phyloP scores from a whole-genome alignment of 2,888 invertebrate species.

The Cephus runcator region DNA sequence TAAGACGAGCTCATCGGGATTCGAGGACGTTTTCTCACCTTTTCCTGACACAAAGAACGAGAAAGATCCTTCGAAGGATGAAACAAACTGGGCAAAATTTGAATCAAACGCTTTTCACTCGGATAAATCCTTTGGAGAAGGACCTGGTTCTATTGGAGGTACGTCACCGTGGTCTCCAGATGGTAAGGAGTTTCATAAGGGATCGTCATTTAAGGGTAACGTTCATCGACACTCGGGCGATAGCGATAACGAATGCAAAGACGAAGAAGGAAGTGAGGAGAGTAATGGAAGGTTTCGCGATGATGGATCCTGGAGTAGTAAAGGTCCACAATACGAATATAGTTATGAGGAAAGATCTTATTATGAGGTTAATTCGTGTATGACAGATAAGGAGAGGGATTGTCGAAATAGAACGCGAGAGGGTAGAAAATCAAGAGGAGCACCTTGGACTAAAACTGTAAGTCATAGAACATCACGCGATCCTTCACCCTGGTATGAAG shows the following conservation, averaged over 20 bases:
- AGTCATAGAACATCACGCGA: slow-evolving; percentile 76
- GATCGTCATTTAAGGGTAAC: slow-evolving; percentile 46
- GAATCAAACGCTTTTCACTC: slow-evolving; percentile 54
- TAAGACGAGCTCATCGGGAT: slow-evolving; percentile 36
- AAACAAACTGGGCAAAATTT: slow-evolving; percentile 62
- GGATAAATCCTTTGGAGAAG: slow-evolving; percentile 55
- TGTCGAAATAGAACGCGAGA: slow-evolving; percentile 46
- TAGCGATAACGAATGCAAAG: slow-evolving; percentile 63
- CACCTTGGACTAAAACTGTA: slow-evolving; percentile 56
- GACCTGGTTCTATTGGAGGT: slow-evolving; percentile 57
- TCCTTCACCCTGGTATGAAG: slow-evolving; percentile 85
- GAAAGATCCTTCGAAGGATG: slow-evolving; percentile 46
- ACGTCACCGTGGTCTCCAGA: slow-evolving; percentile 85
- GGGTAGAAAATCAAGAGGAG: slow-evolving; percentile 51
- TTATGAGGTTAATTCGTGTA: slow-evolving; percentile 45
- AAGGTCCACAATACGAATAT: slow-evolving; percentile 50
- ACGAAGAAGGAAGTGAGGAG: slow-evolving; percentile 65
- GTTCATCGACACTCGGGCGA: slow-evolving; percentile 63
- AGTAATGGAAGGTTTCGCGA: slow-evolving; percentile 58
- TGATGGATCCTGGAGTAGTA: slow-evolving; percentile 65
- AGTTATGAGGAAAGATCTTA: slow-evolving; percentile 46
- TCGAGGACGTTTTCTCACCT: slow-evolving; percentile 57
- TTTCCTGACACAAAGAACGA: slow-evolving; percentile 44
- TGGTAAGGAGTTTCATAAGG: slow-evolving; percentile 72
- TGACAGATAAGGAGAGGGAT: slow-evolving; percentile 49